phyloP scores from a whole-genome alignment of 1,140 invertebrate genomes.

The Brachionus paranguensis region DNA sequence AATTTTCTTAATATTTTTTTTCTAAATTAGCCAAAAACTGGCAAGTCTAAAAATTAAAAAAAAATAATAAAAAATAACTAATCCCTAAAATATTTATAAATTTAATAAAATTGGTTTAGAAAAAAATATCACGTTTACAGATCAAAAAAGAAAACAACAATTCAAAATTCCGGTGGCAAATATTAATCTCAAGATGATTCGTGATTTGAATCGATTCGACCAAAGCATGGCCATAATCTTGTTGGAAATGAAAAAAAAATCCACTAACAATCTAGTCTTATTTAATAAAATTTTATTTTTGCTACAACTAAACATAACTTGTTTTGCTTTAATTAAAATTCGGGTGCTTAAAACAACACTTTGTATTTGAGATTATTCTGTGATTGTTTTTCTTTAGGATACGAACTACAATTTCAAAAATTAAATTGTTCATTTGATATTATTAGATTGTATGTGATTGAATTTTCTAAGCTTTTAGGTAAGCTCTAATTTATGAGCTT shows the following conservation, averaged over 20 bases:
- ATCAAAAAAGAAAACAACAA: neutral
- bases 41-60: neutral
- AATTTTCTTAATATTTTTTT: neutral
- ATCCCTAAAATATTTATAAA: neutral
- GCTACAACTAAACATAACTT: neutral
- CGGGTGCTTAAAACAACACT: neutral
- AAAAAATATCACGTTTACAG: neutral
- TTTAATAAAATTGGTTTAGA: neutral
- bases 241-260: neutral
- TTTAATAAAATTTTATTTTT: neutral
- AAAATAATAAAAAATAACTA: neutral
- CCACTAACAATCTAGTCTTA: neutral
- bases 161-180: conserved; percentile 7
- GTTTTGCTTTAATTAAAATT: neutral
- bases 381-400: neutral
- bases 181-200: neutral
- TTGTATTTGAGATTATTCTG: neutral
- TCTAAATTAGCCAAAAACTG: neutral
- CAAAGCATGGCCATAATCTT: neutral
- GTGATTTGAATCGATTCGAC: neutral
- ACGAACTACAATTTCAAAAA: neutral
- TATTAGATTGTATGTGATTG: neutral
- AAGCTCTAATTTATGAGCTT: neutral
- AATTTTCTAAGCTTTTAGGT: neutral
- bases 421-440: neutral